Conservation (phyloP, 2,888 invertebrate species). For the Acronicta psi region DNA sequence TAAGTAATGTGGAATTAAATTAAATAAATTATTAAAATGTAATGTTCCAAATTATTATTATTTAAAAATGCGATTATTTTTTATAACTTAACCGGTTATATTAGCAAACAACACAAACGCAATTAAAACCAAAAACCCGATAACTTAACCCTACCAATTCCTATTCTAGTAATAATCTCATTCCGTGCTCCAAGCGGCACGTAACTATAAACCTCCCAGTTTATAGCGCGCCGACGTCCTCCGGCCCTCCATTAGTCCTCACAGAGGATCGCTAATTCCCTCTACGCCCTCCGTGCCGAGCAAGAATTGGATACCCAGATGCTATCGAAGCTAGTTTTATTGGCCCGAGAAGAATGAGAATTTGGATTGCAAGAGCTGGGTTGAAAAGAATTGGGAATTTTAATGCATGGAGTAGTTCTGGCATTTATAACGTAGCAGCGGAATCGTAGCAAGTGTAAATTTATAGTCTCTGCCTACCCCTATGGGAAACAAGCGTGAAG, state of each 20-base stretch:
- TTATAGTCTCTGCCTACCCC: too few species aligned
- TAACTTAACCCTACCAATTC: slow-evolving; percentile 43
- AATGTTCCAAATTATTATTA: too few species aligned
- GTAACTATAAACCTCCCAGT: slow-evolving; percentile 51
- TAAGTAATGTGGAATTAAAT: too few species aligned
- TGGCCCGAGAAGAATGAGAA: slow-evolving; percentile 14
- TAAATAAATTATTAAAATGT: too few species aligned
- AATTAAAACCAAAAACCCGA: slow-evolving; percentile 27
- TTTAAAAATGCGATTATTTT: too few species aligned
- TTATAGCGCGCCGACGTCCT: slow-evolving; percentile 51
- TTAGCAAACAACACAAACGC: too few species aligned
- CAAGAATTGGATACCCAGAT: slow-evolving; percentile 48
- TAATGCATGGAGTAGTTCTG: too few species aligned
- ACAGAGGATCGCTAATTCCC: slow-evolving; percentile 58
- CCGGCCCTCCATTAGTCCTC: slow-evolving; percentile 55
- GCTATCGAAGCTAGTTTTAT: slow-evolving; percentile 50
- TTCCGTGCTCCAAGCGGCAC: slow-evolving; percentile 41
- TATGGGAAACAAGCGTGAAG: too few species aligned
- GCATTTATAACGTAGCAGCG: too few species aligned
- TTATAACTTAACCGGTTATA: too few species aligned
- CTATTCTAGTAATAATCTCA: slow-evolving; percentile 53
- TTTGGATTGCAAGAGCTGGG: slow-evolving; percentile 5
- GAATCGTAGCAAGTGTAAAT: too few species aligned
- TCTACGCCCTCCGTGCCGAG: slow-evolving; percentile 43
- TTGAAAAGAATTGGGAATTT: not conserved